A percentile compares a stretch with the other conserved stretches of the same genome.
phyloP scores from a whole-genome alignment of 2,113 vertebrate genomes.

The Etheostoma spectabile region DNA sequence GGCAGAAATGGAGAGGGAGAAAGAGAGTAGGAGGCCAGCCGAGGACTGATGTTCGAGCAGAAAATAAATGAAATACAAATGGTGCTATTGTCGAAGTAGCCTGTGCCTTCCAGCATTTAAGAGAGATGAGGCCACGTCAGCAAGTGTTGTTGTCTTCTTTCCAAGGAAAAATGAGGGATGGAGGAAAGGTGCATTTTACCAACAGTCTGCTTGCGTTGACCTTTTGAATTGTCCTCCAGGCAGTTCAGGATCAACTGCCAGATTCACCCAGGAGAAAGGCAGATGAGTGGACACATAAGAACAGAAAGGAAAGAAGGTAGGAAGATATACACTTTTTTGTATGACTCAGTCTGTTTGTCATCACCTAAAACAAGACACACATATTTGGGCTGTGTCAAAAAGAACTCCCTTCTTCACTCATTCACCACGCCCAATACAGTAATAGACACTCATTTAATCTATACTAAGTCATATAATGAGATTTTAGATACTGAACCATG shows the following conservation, averaged over 20 bases:
- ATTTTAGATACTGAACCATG: not conserved
- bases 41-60: constrained; percentile 57
- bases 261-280: constrained; percentile 58
- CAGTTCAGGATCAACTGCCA: constrained; percentile 72
- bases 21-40: constrained; percentile 30
- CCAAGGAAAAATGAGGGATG: constrained; percentile 42
- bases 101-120: constrained; percentile 73
- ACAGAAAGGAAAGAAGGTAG: constrained; percentile 14
- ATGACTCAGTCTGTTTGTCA: constrained; percentile 5
- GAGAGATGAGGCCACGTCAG: constrained; percentile 79
- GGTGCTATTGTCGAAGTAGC: constrained; percentile 56
- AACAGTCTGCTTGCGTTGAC: constrained; percentile 69
- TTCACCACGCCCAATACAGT: not conserved
- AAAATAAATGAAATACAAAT: constrained; percentile 78
- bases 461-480: not conserved
- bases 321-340: constrained; percentile 25
- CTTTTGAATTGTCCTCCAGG: constrained; percentile 79
- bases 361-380: not conserved
- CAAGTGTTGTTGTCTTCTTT: constrained; percentile 72
- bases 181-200: constrained; percentile 49
- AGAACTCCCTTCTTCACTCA: not conserved
- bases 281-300: constrained; percentile 35
- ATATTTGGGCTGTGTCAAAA: not conserved
- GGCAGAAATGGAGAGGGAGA: constrained; percentile 42
- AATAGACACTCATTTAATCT: not conserved